These are phyloP conservation scores for Cyclargus thomasi DNA, from an alignment of 1,140 invertebrate species.

Conservation along the genomic window DNA sequence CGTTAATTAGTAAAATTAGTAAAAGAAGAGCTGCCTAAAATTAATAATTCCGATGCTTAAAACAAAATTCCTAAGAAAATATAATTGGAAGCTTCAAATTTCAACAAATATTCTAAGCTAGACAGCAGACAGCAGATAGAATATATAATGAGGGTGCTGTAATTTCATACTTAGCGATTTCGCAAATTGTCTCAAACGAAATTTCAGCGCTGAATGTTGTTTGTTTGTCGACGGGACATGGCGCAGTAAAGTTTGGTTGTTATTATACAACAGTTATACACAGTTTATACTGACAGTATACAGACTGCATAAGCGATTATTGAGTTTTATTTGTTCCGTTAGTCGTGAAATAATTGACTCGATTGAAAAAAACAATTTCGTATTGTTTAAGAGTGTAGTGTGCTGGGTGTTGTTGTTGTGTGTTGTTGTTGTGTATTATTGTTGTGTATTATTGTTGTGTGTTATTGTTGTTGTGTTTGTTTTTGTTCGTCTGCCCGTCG, in stretches of 20 bases:
- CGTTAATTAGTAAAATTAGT: background rate
- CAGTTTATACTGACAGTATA: no score
- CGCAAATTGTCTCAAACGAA: background rate
- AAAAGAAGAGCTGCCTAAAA: background rate
- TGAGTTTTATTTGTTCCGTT: background rate
- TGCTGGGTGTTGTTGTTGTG: no score
- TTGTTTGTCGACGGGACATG: background rate
- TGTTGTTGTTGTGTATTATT: no score
- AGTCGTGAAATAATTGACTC: background rate
- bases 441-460: no score
- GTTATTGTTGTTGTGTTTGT: no score
- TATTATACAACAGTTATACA: no score
- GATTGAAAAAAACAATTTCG: background rate
- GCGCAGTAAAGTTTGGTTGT: no score
- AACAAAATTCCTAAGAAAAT: background rate
- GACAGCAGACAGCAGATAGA: background rate
- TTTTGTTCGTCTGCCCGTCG: background rate
- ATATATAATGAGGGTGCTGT: background rate
- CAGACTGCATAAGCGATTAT: no score
- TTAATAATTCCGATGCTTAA: background rate
- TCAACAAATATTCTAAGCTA: constrained; percentile 1
- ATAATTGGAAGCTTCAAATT: background rate
- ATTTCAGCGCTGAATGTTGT: background rate
- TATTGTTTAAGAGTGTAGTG: background rate
- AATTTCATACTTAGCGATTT: background rate